A percentile compares a stretch with the other conserved stretches of the same genome.
Evolutionary conservation across 2,113 vertebrate genomes (phyloP).

Genomic region (Narcine bancroftii): DNA sequence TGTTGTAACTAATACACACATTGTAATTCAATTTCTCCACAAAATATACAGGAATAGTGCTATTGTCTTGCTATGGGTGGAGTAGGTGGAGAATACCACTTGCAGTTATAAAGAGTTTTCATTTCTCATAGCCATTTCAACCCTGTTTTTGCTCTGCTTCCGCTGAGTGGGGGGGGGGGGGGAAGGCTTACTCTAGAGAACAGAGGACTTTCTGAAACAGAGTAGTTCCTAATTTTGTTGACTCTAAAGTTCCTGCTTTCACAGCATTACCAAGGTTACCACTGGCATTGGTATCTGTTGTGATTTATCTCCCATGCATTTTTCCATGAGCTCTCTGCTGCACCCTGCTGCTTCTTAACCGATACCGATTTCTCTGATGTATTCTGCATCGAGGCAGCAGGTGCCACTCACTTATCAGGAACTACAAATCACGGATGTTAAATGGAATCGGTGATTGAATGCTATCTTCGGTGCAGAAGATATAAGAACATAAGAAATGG

Average conservation of each 20-base stretch:
- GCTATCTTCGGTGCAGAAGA: too few species aligned
- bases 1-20: neutral
- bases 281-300: slow-evolving; percentile 13
- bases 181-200: slow-evolving; percentile 23
- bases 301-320: slow-evolving; percentile 11
- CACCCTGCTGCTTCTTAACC: neutral
- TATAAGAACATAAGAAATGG: too few species aligned
- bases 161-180: neutral
- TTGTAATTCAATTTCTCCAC: neutral
- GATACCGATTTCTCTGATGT: too few species aligned
- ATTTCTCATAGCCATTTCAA: slow-evolving; percentile 18
- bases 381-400: too few species aligned
- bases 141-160: slow-evolving; percentile 17
- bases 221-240: slow-evolving; percentile 35
- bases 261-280: slow-evolving; percentile 6
- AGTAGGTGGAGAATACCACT: slow-evolving; percentile 3
- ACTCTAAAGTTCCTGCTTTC: slow-evolving; percentile 29
- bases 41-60: neutral
- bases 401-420: too few species aligned
- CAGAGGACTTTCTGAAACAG: neutral
- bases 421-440: too few species aligned
- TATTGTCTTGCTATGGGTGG: neutral
- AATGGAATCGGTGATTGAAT: too few species aligned
- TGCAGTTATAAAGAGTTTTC: slow-evolving; percentile 22
- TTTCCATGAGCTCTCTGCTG: neutral